Evolutionary conservation across 1,140 invertebrate genomes (phyloP).

Genomic region (Agrilus planipennis): DNA sequence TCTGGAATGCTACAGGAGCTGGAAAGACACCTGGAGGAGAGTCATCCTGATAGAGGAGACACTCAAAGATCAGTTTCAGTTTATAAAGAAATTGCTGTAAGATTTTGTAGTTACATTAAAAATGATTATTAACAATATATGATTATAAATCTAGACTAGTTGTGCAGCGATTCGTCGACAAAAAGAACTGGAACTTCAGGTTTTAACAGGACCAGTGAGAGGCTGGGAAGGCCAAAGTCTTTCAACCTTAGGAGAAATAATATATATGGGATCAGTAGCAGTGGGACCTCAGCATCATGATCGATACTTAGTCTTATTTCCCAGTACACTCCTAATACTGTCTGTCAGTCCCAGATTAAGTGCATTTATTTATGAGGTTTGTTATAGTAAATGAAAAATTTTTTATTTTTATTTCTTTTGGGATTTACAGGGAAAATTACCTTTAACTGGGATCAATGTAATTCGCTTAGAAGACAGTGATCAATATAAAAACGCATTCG

Average conservation of each 20-base stretch:
- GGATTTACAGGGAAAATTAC: slow-evolving; percentile 67
- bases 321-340: slow-evolving; percentile 75
- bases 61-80: slow-evolving; percentile 87
- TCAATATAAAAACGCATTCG: slow-evolving; percentile 76
- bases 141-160: slow-evolving; percentile 48
- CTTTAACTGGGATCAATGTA: slow-evolving; percentile 71
- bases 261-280: slow-evolving; percentile 81
- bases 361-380: slow-evolving; percentile 94
- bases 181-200: slow-evolving; percentile 91
- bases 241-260: slow-evolving; percentile 58
- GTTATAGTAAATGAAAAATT: slow-evolving; percentile 36
- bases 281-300: slow-evolving; percentile 69
- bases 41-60: slow-evolving; percentile 90
- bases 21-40: slow-evolving; percentile 88
- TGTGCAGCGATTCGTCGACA: slow-evolving; percentile 80
- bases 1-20: slow-evolving; percentile 88
- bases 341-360: slow-evolving; percentile 83
- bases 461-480: slow-evolving; percentile 67
- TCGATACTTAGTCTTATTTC: slow-evolving; percentile 86
- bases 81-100: slow-evolving; percentile 89
- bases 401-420: not conserved
- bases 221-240: slow-evolving; percentile 91
- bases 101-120: slow-evolving; percentile 15
- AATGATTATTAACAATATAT: slow-evolving; percentile 6
- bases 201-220: slow-evolving; percentile 81